phyloP scores from a whole-genome alignment of 2,797 vertebrate genomes.

The Pangasius mekongensis region DNA sequence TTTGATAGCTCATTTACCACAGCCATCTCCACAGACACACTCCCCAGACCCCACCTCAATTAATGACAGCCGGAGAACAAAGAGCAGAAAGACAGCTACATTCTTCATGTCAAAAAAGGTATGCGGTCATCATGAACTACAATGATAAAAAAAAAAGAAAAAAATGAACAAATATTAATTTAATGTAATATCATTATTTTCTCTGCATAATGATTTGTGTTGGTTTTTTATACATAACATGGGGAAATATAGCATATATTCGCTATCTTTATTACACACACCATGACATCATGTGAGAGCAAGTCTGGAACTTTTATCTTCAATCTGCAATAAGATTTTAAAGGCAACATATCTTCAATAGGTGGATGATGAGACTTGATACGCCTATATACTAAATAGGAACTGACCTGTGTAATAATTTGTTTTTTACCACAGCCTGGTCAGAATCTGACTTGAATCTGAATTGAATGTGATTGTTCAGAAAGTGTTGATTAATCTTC shows the following conservation, averaged over 20 bases:
- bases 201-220: slow-evolving; percentile 11
- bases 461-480: neutral
- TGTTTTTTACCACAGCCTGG: too few species aligned
- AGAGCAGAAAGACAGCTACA: slow-evolving; percentile 27
- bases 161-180: neutral
- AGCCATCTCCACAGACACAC: slow-evolving; percentile 37
- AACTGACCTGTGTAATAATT: neutral
- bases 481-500: neutral
- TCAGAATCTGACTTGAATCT: neutral
- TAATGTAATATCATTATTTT: neutral
- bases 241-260: neutral
- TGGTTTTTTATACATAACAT: neutral
- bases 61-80: slow-evolving; percentile 47
- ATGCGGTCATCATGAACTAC: neutral
- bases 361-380: neutral
- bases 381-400: neutral
- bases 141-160: neutral
- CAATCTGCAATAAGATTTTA: neutral
- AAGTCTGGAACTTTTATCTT: neutral
- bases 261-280: neutral
- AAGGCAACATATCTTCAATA: neutral
- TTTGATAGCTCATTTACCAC: slow-evolving; percentile 51
- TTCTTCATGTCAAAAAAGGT: neutral
- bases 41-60: slow-evolving; percentile 39
- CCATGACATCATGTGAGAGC: neutral